These are phyloP conservation scores for Cirrhinus molitorella DNA, from an alignment of 2,797 vertebrate genomes.

Conservation along the genomic window DNA sequence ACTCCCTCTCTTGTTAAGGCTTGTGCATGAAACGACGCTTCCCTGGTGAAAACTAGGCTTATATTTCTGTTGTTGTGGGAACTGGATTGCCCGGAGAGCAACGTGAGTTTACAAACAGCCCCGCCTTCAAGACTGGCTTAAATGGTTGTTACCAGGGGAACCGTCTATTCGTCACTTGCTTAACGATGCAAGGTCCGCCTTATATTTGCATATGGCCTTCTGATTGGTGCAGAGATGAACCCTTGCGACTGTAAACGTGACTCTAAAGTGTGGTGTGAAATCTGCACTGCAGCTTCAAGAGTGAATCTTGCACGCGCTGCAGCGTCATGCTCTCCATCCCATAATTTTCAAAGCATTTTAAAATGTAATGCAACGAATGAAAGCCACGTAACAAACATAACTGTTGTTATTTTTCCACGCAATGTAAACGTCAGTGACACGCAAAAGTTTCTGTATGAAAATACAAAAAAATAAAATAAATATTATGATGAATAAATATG, in stretches of 20 bases:
- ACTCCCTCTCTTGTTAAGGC: neutral
- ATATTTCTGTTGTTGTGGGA: slow-evolving; percentile 31
- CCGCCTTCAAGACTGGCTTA: slow-evolving; percentile 48
- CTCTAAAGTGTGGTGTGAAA: slow-evolving; percentile 26
- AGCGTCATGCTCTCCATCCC: neutral
- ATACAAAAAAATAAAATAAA: no score
- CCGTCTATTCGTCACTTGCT: slow-evolving; percentile 48
- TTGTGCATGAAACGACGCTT: neutral
- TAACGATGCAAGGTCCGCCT: slow-evolving; percentile 39
- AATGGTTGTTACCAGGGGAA: slow-evolving; percentile 61
- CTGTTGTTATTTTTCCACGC: neutral
- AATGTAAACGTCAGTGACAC: neutral
- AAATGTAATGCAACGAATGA: neutral
- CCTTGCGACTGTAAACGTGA: slow-evolving; percentile 64
- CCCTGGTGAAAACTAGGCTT: neutral
- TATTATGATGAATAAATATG: no score
- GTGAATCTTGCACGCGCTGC: neutral
- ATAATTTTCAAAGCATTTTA: neutral
- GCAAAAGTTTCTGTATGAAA: neutral
- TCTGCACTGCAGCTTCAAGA: slow-evolving; percentile 28
- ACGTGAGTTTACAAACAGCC: slow-evolving; percentile 53
- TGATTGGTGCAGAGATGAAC: slow-evolving; percentile 52
- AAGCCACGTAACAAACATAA: neutral
- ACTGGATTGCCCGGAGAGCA: neutral
- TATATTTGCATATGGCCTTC: slow-evolving; percentile 34